phyloP scores from a whole-genome alignment of 2,113 vertebrate genomes.

The Anthoscopus minutus region DNA sequence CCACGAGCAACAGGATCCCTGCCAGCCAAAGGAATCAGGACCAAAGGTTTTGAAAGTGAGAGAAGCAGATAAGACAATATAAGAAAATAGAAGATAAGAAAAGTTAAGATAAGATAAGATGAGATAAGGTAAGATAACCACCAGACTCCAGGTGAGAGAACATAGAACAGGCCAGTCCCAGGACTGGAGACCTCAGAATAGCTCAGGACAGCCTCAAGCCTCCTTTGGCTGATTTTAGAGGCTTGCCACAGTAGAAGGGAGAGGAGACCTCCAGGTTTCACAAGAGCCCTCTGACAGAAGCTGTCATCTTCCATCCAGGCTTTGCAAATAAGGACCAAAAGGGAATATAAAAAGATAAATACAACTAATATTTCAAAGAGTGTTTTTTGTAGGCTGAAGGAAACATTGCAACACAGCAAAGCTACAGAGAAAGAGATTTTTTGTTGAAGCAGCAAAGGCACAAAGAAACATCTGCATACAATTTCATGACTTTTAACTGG shows the following conservation, averaged over 20 bases:
- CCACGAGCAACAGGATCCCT: neutral
- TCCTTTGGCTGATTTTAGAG: neutral
- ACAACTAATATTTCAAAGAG: neutral
- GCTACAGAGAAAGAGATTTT: neutral
- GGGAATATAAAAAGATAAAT: neutral
- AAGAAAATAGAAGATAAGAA: too few relatives aligned
- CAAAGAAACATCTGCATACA: constrained; percentile 26
- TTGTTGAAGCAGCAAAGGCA: neutral
- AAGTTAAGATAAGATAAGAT: too few relatives aligned
- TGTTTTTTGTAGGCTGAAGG: neutral
- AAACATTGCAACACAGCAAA: neutral
- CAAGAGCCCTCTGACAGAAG: neutral
- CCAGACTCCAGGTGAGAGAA: neutral
- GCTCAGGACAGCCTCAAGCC: neutral
- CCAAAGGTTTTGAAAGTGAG: neutral
- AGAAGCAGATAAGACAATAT: neutral
- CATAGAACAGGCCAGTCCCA: neutral
- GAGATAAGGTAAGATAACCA: neutral
- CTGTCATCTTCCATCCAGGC: neutral
- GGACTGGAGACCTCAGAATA: neutral
- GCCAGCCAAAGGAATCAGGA: neutral
- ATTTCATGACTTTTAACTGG: neutral
- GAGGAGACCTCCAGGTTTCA: neutral
- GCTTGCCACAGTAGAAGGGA: neutral
- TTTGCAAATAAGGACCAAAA: neutral